Percentiles rank a stretch among this genome's conserved stretches.
Evolutionary conservation across 2,797 vertebrate species (phyloP).

Genomic region (Heterohyrax brucei): DNA sequence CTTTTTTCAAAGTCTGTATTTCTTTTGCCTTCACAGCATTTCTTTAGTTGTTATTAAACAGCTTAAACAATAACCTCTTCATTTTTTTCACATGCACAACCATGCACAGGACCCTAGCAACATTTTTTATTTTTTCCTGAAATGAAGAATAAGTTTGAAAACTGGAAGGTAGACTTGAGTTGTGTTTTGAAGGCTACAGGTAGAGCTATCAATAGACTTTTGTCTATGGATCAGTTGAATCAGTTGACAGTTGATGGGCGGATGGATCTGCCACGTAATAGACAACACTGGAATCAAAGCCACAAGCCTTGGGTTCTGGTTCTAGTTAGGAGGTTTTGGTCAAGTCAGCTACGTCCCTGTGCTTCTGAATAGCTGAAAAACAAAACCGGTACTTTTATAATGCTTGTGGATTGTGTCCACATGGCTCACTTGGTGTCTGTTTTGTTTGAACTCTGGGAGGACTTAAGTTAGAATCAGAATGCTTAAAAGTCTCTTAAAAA

Average conservation of each 20-base stretch:
- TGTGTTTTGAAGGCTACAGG: neutral
- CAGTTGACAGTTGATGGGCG: neutral
- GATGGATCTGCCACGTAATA: neutral
- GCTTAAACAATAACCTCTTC: slow-evolving; percentile 28
- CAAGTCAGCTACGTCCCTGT: neutral
- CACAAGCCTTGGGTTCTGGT: neutral
- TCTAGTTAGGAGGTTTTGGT: neutral
- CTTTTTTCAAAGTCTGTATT: neutral
- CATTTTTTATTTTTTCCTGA: neutral
- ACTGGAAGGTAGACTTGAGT: slow-evolving; percentile 27
- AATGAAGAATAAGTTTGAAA: slow-evolving; percentile 35
- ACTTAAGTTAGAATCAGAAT: slow-evolving; percentile 60
- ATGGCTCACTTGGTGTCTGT: neutral
- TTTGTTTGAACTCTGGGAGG: neutral
- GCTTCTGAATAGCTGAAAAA: slow-evolving; percentile 34
- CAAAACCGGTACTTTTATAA: neutral
- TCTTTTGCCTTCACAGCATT: slow-evolving; percentile 14
- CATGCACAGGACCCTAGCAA: neutral
- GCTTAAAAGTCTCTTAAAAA: slow-evolving; percentile 51
- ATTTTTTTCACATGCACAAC: slow-evolving; percentile 31
- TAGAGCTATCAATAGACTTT: slow-evolving; percentile 26
- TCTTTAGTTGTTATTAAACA: slow-evolving; percentile 59
- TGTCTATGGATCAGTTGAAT: neutral
- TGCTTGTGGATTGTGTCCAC: neutral
- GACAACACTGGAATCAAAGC: slow-evolving; percentile 38